A percentile compares a stretch with the other conserved stretches of the same genome.
Evolutionary conservation across 2,888 invertebrate species (phyloP).

Genomic region (Caenorhabditis sp.): DNA sequence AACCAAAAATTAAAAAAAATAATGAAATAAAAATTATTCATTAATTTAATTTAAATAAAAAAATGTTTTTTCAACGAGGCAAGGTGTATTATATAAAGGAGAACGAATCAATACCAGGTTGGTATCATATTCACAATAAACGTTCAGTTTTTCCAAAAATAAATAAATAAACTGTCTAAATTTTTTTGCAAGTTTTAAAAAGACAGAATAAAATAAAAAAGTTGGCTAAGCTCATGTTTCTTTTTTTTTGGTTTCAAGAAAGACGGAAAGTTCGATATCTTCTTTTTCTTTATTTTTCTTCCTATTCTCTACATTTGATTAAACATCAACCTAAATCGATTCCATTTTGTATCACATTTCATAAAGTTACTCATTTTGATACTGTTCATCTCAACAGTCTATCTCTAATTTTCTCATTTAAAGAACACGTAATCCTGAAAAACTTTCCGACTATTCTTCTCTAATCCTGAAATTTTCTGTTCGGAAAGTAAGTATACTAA

Average conservation of each 20-base stretch:
- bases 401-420: too few species aligned
- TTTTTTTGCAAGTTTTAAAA: not conserved
- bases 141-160: not conserved
- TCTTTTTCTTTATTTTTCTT: not conserved
- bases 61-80: not conserved
- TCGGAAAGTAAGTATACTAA: too few species aligned
- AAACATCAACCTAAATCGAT: constrained; percentile 1
- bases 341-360: not conserved
- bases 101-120: not conserved
- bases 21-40: not conserved
- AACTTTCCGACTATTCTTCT: too few species aligned
- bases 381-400: not conserved
- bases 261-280: not conserved
- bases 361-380: not conserved
- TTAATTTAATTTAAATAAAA: not conserved
- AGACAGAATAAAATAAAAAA: not conserved
- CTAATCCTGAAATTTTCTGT: too few species aligned
- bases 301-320: not conserved
- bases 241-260: not conserved
- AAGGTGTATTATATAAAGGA: constrained; percentile 3
- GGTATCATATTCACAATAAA: not conserved
- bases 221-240: not conserved
- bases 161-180: not conserved
- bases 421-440: too few species aligned
- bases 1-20: not conserved